Conservation (phyloP, 1,140 invertebrate genomes). For the Macrobrachium rosenbergii region DNA sequence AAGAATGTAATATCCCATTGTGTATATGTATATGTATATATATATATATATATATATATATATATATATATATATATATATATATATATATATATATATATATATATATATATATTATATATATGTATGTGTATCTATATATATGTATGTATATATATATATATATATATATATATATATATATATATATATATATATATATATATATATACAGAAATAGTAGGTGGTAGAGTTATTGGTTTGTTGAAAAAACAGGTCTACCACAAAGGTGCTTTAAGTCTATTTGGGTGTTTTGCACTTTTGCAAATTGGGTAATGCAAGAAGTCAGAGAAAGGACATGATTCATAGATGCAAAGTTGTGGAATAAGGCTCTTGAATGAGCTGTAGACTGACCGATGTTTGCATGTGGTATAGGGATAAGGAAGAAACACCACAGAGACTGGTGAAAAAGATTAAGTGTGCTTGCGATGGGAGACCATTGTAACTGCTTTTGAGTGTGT, state of each 20-base stretch:
- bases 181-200: constrained; percentile 24
- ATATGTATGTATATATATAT: neutral
- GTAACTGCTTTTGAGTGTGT: too few species aligned
- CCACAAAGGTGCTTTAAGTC: neutral
- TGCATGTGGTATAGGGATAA: too few species aligned
- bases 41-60: neutral
- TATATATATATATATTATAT: constrained; percentile 7
- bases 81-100: neutral
- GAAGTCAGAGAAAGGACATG: neutral
- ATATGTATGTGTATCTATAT: neutral
- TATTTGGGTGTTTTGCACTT: neutral
- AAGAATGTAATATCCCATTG: neutral
- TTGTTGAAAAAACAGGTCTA: too few species aligned
- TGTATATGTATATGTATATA: neutral
- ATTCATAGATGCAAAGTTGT: too few species aligned
- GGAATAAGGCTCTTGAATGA: too few species aligned
- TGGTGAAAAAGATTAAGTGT: too few species aligned
- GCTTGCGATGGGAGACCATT: too few species aligned
- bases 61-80: neutral
- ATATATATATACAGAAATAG: constrained; percentile 18
- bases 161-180: constrained; percentile 11
- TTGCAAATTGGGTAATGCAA: neutral
- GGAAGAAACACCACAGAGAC: too few species aligned
- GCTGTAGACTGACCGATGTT: too few species aligned
- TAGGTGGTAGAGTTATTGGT: too few species aligned